Conservation (phyloP, 2,888 invertebrate species). For the Eilema depressum region DNA sequence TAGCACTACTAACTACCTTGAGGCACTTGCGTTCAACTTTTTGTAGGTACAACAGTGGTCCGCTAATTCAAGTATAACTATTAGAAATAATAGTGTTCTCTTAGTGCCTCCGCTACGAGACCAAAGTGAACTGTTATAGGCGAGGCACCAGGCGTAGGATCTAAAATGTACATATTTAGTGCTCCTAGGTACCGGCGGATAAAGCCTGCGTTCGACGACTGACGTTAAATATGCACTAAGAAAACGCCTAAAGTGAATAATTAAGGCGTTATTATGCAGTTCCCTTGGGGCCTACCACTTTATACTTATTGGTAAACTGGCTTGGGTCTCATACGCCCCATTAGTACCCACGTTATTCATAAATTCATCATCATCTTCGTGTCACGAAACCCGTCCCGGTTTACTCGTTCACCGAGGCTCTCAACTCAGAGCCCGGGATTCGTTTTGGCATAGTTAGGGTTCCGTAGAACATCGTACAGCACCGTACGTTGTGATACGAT, state of each 20-base stretch:
- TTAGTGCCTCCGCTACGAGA: no score
- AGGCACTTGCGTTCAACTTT: no score
- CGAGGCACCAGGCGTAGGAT: not conserved
- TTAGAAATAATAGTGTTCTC: not conserved
- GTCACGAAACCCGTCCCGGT: no score
- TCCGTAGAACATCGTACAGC: no score
- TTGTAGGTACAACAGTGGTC: no score
- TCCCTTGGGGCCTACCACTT: not conserved
- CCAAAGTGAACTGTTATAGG: not conserved
- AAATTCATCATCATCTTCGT: no score
- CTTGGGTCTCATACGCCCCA: no score
- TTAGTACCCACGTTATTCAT: no score
- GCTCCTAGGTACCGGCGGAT: not conserved
- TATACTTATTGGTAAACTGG: not conserved
- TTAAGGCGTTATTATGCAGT: slow-evolving; percentile 3
- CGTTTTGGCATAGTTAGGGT: no score
- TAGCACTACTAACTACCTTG: no score
- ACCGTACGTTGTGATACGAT: not conserved
- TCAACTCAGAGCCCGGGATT: no score
- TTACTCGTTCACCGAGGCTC: no score
- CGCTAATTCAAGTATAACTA: not conserved
- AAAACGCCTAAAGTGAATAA: slow-evolving; percentile 24
- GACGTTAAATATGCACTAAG: slow-evolving; percentile 8
- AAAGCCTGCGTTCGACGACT: not conserved
- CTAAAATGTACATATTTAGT: slow-evolving; percentile 9